Evolutionary conservation across 2,888 invertebrate genomes (phyloP).

Genomic region (Ellobium chinense): DNA sequence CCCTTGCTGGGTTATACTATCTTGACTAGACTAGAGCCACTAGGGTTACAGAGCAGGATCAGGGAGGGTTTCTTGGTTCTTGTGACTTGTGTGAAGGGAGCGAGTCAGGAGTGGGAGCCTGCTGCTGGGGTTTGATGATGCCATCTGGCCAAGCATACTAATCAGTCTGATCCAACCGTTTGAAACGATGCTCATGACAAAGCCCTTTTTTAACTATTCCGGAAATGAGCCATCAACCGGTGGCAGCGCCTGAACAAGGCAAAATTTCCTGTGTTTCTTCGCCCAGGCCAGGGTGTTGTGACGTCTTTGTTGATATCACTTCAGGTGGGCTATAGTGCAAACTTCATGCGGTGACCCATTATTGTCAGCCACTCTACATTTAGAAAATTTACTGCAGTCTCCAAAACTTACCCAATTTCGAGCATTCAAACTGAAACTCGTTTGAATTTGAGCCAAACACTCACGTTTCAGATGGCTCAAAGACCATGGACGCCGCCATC

Average conservation of each 20-base stretch:
- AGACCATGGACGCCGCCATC: constrained; percentile 48
- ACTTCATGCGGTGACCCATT: background rate
- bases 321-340: background rate
- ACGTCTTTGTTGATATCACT: constrained; percentile 19
- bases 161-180: background rate
- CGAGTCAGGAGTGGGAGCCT: background rate
- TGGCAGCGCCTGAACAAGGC: background rate
- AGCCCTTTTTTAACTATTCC: background rate
- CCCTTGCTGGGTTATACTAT: no score
- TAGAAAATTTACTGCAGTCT: background rate
- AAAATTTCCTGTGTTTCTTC: background rate
- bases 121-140: background rate
- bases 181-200: no score
- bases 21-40: no score
- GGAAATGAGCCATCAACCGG: constrained; percentile 31
- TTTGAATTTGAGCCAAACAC: constrained; percentile 19
- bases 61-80: background rate
- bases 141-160: background rate
- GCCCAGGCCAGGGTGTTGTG: constrained; percentile 4
- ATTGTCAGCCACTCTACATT: background rate
- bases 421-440: constrained; percentile 5
- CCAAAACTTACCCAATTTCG: constrained; percentile 37
- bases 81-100: background rate
- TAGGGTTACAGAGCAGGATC: no score
- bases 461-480: constrained; percentile 42